Conservation (phyloP, 2,113 vertebrate species). For the Tychaedon coryphoeus region DNA sequence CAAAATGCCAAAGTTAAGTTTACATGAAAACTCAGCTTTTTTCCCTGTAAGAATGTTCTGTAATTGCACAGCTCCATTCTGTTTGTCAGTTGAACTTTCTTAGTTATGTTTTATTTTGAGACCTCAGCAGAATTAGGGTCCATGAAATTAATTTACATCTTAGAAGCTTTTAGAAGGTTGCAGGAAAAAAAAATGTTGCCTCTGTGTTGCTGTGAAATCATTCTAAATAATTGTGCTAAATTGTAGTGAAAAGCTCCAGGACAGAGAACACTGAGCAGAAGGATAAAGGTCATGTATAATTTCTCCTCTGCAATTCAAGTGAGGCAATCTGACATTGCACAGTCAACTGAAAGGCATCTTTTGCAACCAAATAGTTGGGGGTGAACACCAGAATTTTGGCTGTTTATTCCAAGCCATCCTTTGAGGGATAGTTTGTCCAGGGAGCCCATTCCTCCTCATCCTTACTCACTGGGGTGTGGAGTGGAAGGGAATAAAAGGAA, state of each 20-base stretch:
- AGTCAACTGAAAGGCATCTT: slow-evolving; percentile 25
- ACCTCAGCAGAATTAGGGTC: slow-evolving; percentile 6
- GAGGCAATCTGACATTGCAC: slow-evolving; percentile 15
- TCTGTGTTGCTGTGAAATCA: not conserved
- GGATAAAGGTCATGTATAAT: slow-evolving; percentile 37
- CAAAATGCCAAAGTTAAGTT: not conserved
- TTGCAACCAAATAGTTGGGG: not conserved
- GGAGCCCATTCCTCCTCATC: not conserved
- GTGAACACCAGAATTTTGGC: not conserved
- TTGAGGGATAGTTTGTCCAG: not conserved
- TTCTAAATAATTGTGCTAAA: slow-evolving; percentile 44
- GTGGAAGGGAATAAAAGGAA: not conserved
- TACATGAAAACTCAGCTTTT: not conserved
- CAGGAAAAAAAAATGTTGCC: not conserved
- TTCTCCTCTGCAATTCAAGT: not conserved
- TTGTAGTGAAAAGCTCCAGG: slow-evolving; percentile 9
- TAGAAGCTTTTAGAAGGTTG: slow-evolving; percentile 15
- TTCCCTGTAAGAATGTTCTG: not conserved
- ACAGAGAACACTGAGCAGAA: not conserved
- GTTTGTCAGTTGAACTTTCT: not conserved
- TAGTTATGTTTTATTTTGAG: slow-evolving; percentile 3
- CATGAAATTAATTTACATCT: slow-evolving; percentile 43
- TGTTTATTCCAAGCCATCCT: not conserved
- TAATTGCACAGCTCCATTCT: not conserved
- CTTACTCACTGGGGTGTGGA: not conserved